Evolutionary conservation across 1,140 invertebrate species (phyloP), one percentile per base, ranked within the genome.

Genomic region (Hycleus cichorii): DNA sequence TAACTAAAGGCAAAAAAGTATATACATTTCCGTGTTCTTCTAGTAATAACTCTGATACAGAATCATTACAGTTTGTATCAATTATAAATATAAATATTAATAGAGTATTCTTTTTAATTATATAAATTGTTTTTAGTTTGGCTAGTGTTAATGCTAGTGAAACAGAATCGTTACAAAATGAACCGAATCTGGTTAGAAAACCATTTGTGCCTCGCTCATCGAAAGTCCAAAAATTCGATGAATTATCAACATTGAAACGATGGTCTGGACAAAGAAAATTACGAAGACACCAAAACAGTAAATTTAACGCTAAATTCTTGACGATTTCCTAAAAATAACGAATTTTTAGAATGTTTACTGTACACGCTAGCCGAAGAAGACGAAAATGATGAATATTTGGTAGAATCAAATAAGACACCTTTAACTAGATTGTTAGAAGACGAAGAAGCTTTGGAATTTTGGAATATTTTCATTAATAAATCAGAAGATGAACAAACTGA

Each of bases 161-260:
- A 66, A 61, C 70, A 3, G 85, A 85, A 68, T 78, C 82, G 55
- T 88, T 87, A 85, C 83, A 88, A 68, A 90, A 89, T 70, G 87
- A 90, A 39, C 39, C 58, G 1, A 8, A 64, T 80, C 86, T 24
- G 88, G 44, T 3, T 11, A 57, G 11, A n/a, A 47, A 49, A 10
- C 45, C 45, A 3, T 43, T 48, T 48, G 24, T 39, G n/a, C 45
- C 53, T 3, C 45, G 18, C 3, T 3, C 12, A 18, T 47, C 42
- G 3, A 55, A 47, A 32, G 10, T 10, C n/a, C 12, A 12, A 25
- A 56, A 47, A 25, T 5, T 45, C 87, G 74, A 79, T 78, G 57
- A 91, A 88, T 77, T 80, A 80, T 70, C 90, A 89, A 66, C 89
- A 86, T 2, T 91, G 86, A 38, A 91, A 90, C 74, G 89, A 89